Evolutionary conservation across 2,113 vertebrate species (phyloP), one percentile per base, ranked within the genome.

Genomic region (Thymallus thymallus): DNA sequence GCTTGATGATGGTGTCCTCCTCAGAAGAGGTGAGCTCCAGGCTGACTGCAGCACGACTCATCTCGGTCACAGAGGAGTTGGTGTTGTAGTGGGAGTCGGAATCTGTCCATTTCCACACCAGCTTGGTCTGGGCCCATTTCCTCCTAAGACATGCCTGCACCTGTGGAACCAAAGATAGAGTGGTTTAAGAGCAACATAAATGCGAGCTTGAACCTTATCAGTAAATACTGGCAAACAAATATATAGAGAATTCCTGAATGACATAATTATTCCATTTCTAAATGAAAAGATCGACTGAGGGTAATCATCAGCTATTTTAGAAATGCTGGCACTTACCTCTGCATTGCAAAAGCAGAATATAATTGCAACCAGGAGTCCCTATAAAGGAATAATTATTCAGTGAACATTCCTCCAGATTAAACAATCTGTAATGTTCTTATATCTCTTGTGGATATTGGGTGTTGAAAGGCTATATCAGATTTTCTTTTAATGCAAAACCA

Each of bases 291-390:
- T 35, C 10, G 2, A 41, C 35, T 41, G 9, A 41, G 2, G 9
- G 2, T 10, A 3, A 41, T 3, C 35, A 3, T 41, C 35, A 41
- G 35, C 35, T 9, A 9, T 41, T 3, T 51, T 3, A 18, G n/a
- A 60, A n/a, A 60, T 60, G 7, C 56, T 22, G 20, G 7, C 56
- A 73, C 74, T 71, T 90, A 94, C 94, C 93, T 94, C 93, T 74
- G 83, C 78, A 68, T 94, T 94, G 81, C 89, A 92, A 85, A 94
- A 94, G 77, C 94, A 94, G 82, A 93, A 93, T 76, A 94, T 92
- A 58, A 92, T 83, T 29, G 94, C 92, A 75, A 94, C 94, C 78
- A 93, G 71, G 51, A 94, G 74, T 26, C 93, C 94, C 94, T 94
- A 76, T 1, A 74, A 78, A 85, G 56, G 63, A 1, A 29, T 67